Evolutionary conservation across 2,888 invertebrate species (phyloP), one percentile per base, ranked within the genome.

Genomic region (Lissonota sp.): DNA sequence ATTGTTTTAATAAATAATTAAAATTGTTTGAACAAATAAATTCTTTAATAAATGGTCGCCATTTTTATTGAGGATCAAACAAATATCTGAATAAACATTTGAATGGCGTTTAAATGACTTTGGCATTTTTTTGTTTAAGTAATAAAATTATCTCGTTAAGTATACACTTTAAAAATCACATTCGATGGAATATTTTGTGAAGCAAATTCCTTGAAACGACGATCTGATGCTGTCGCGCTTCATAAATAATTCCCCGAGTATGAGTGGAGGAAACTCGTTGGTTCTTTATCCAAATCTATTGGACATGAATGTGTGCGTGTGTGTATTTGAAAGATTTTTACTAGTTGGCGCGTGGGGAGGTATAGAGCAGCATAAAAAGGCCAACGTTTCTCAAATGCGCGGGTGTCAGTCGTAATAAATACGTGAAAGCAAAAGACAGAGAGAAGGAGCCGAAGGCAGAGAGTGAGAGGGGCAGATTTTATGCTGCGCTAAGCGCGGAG

Each of bases 301-400:
- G 49, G 12, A 49, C 10, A 3, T 49, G 49, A 49, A n/a, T n/a
- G 12, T n/a, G 55, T 55, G 44, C 42, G 64, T n/a, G 55, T 55
- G 44, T 26, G 64, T 26, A 26, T 26, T 26, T 26, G 26, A 26
- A 63, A 57, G 37, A 58, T 73, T 64, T 63, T 64, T 57, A 64
- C 57, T 26, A 44, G 46, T 26, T n/a, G 10, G 55, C 37, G 44
- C 8, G 57, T 39, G 64, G n/a, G 53, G 14, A 64, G 57, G 57
- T 37, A 63, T 55, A 44, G 10, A n/a, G 57, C 14, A 55, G 46
- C 64, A 73, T 64, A 64, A 73, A 73, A 63, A 74, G 74, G 16
- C 49, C 39, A 51, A 58, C 57, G 74, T 66, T 74, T 66, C 74
- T 74, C 49, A 58, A 40, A 66, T 64, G 66, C 74, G 74, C 51